These are phyloP conservation scores for Atethmia centrago DNA, from an alignment of 2,888 invertebrate genomes.

Conservation along the genomic window DNA sequence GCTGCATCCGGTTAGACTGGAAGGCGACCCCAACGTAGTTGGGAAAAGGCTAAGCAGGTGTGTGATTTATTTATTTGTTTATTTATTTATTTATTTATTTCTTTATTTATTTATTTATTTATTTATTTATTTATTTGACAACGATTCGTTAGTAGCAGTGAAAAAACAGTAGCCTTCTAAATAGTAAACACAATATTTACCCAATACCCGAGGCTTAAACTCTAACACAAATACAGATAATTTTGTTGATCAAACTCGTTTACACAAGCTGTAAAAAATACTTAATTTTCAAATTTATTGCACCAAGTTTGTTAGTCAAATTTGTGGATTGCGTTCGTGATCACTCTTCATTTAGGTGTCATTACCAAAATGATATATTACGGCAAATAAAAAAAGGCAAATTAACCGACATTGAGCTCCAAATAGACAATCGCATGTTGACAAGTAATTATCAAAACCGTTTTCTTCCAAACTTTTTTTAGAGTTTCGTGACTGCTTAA, in stretches of 20 bases:
- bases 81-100: no score
- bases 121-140: background rate
- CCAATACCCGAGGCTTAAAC: constrained; percentile 33
- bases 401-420: constrained; percentile 81
- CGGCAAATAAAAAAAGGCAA: constrained; percentile 83
- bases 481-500: constrained; percentile 87
- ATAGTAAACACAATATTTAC: constrained; percentile 19
- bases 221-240: constrained; percentile 46
- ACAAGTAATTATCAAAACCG: constrained; percentile 89
- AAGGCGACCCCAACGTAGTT: no score
- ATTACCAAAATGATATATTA: constrained; percentile 89
- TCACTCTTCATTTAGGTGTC: constrained; percentile 86
- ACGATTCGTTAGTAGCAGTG: background rate
- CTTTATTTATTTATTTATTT: no score
- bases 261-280: constrained; percentile 58
- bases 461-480: constrained; percentile 86
- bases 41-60: no score
- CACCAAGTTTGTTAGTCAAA: constrained; percentile 68
- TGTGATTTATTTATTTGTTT: no score
- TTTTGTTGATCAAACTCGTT: constrained; percentile 51
- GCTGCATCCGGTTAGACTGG: no score
- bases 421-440: constrained; percentile 90
- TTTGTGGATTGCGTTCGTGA: constrained; percentile 80
- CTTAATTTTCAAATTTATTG: constrained; percentile 64
- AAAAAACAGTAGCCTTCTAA: background rate